Conservation (phyloP, 2,888 invertebrate genomes). For the Tyria jacobaeae region DNA sequence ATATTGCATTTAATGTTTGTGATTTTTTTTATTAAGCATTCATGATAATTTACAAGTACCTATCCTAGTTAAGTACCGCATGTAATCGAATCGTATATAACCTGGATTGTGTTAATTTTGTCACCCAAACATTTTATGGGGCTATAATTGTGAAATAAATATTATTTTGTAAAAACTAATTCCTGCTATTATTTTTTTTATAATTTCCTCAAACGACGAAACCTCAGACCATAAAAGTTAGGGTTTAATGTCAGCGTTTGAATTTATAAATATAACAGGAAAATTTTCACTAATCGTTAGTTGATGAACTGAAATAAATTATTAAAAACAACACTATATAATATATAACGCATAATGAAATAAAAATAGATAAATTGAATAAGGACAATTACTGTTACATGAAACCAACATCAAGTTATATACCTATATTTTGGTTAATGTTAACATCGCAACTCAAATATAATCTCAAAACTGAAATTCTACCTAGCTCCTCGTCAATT, state of each 20-base stretch:
- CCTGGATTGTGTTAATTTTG: constrained; percentile 77
- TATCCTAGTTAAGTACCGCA: constrained; percentile 68
- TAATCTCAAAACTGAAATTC: constrained; percentile 52
- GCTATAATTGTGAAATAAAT: constrained; percentile 75
- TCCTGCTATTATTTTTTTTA: constrained; percentile 30
- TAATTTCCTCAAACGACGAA: background rate
- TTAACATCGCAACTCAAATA: constrained; percentile 54
- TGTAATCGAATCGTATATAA: constrained; percentile 73
- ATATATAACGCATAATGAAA: background rate
- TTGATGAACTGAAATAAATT: background rate
- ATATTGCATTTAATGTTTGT: constrained; percentile 84
- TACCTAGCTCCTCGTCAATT: constrained; percentile 61
- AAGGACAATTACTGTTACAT: no score
- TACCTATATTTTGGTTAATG: constrained; percentile 20
- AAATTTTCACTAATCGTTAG: background rate
- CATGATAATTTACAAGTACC: constrained; percentile 62
- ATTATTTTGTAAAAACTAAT: constrained; percentile 70
- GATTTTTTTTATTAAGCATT: constrained; percentile 66
- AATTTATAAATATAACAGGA: background rate
- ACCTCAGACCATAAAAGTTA: constrained; percentile 7
- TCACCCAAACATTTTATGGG: constrained; percentile 62
- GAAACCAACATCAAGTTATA: no score
- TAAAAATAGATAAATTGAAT: no score
- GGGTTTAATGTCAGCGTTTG: background rate
- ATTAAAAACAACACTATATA: background rate